Percentiles rank a stretch among this genome's conserved stretches.
Evolutionary conservation across 2,888 invertebrate species (phyloP).

Genomic region (Arctia plantaginis): DNA sequence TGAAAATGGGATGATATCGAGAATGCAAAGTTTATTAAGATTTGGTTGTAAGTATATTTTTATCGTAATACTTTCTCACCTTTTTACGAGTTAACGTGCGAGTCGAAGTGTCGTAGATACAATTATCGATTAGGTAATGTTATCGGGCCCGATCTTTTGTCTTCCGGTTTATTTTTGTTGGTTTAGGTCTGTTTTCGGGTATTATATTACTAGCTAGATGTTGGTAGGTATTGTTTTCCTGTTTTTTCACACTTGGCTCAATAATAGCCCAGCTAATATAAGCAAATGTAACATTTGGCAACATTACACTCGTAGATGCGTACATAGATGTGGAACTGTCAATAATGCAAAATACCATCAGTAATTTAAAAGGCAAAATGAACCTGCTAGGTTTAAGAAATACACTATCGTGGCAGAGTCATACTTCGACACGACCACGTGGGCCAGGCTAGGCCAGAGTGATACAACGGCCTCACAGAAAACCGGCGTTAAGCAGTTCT

Average conservation of each 20-base stretch:
- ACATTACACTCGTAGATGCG: not conserved
- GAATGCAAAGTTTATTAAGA: conserved; percentile 10
- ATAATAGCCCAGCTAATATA: not conserved
- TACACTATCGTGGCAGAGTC: no score
- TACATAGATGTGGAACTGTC: not conserved
- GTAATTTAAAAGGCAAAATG: no score
- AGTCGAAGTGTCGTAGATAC: conserved; percentile 84
- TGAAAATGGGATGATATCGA: conserved; percentile 31
- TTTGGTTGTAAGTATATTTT: conserved; percentile 71
- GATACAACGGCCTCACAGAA: no score
- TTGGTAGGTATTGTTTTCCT: conserved; percentile 64
- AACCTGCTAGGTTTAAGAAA: no score
- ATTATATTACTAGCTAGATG: conserved; percentile 68
- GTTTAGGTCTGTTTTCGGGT: conserved; percentile 76
- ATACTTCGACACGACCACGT: no score
- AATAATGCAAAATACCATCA: not conserved
- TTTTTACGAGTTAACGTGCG: conserved; percentile 85
- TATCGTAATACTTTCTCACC: conserved; percentile 85
- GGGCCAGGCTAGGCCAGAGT: no score
- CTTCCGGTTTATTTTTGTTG: conserved; percentile 84
- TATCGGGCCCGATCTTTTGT: conserved; percentile 83
- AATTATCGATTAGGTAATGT: conserved; percentile 86
- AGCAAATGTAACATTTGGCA: not conserved
- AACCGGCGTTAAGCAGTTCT: no score
- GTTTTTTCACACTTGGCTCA: conserved; percentile 51